A percentile compares a stretch with the other conserved stretches of the same genome.
phyloP scores from a whole-genome alignment of 2,888 invertebrate species.

The Crepidodera aurea region DNA sequence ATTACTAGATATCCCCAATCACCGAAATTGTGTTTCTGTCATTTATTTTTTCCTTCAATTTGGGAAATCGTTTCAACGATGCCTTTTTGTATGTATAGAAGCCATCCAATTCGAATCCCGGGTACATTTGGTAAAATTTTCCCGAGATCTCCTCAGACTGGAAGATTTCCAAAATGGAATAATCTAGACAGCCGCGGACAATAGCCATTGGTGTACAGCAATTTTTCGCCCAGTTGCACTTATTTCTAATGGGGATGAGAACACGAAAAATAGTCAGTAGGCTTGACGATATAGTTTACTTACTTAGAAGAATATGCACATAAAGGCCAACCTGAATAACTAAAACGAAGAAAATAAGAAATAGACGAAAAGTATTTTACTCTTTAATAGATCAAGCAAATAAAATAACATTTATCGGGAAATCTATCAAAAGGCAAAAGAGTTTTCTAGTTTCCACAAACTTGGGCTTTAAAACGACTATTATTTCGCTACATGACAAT shows the following conservation, averaged over 20 bases:
- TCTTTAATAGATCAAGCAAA: no score
- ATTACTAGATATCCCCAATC: no score
- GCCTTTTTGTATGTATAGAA: slow-evolving; percentile 23
- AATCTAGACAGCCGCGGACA: slow-evolving; percentile 30
- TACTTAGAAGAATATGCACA: not conserved
- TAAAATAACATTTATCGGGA: no score
- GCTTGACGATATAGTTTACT: not conserved
- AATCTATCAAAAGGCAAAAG: no score
- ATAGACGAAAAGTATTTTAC: no score
- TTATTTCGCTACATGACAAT: no score
- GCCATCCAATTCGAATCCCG: slow-evolving; percentile 20
- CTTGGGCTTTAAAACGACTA: no score
- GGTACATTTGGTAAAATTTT: slow-evolving; percentile 14
- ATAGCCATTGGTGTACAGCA: slow-evolving; percentile 38
- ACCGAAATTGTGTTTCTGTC: no score
- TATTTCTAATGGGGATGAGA: slow-evolving; percentile 32
- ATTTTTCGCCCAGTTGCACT: slow-evolving; percentile 46
- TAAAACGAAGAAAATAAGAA: no score
- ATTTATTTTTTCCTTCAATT: slow-evolving; percentile 20
- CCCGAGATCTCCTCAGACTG: slow-evolving; percentile 6
- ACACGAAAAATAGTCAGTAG: slow-evolving; percentile 1
- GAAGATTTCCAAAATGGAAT: slow-evolving; percentile 19
- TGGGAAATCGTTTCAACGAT: slow-evolving; percentile 7
- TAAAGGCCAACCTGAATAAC: not conserved
- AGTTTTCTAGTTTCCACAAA: no score